Evolutionary conservation across 2,113 vertebrate genomes (phyloP).

Genomic region (Synodontis membranacea): DNA sequence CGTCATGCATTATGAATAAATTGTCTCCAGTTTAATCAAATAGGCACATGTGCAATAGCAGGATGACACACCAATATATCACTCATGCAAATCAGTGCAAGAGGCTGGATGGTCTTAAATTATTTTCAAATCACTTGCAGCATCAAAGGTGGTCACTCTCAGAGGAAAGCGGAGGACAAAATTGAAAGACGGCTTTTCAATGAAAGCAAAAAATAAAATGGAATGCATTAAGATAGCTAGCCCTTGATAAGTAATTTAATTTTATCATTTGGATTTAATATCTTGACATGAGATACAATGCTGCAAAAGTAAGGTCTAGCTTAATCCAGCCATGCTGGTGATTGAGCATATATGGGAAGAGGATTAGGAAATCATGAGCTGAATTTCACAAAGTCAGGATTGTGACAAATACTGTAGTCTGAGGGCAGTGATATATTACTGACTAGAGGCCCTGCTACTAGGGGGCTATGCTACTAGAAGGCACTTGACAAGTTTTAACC

Average conservation of each 20-base stretch:
- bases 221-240: slow-evolving; percentile 32
- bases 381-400: not conserved
- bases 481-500: not conserved
- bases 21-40: slow-evolving; percentile 50
- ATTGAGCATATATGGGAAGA: not conserved
- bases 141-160: slow-evolving; percentile 3
- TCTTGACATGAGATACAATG: not conserved
- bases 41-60: not conserved
- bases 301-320: not conserved
- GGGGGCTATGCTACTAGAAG: not conserved
- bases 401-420: not conserved
- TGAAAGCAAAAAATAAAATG: slow-evolving; percentile 40
- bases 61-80: slow-evolving; percentile 25
- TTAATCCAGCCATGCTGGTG: not conserved
- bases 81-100: slow-evolving; percentile 44
- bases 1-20: slow-evolving; percentile 29
- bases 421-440: no score
- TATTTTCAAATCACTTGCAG: slow-evolving; percentile 37
- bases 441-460: no score
- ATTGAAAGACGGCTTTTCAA: slow-evolving; percentile 40
- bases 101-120: slow-evolving; percentile 30
- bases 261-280: slow-evolving; percentile 28
- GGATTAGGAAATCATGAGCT: not conserved
- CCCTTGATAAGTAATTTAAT: slow-evolving; percentile 35
- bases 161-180: not conserved